Evolutionary conservation across 2,797 vertebrate species (phyloP).

Genomic region (Perodicticus potto): DNA sequence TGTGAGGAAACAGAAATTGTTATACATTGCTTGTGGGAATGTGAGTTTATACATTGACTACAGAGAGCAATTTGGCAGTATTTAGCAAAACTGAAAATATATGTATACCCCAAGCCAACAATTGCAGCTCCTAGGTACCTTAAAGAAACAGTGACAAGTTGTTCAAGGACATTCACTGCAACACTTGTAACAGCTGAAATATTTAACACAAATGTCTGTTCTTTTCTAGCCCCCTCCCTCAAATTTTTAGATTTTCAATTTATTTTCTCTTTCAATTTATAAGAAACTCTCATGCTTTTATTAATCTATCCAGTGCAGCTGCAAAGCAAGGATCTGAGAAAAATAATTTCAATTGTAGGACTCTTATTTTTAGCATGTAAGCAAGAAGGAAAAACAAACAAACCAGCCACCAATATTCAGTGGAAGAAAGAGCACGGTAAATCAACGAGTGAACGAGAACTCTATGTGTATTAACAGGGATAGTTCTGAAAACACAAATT

Average conservation of each 20-base stretch:
- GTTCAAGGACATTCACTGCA: slow-evolving; percentile 16
- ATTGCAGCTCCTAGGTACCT: neutral
- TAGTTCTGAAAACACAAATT: neutral
- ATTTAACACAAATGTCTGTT: slow-evolving; percentile 30
- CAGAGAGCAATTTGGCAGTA: slow-evolving; percentile 34
- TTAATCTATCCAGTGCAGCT: neutral
- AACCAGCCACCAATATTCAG: neutral
- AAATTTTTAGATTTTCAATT: slow-evolving; percentile 8
- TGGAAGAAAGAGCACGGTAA: neutral
- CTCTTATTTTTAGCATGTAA: slow-evolving; percentile 45
- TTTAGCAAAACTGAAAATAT: slow-evolving; percentile 57
- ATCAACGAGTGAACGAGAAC: slow-evolving; percentile 1
- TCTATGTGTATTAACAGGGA: neutral
- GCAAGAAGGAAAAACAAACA: neutral
- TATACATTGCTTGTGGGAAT: neutral
- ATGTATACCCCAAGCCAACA: neutral
- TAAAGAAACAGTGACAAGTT: slow-evolving; percentile 21
- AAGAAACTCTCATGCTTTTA: slow-evolving; percentile 36
- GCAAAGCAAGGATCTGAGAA: neutral
- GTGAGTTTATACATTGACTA: slow-evolving; percentile 43
- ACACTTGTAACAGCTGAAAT: slow-evolving; percentile 10
- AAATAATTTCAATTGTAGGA: slow-evolving; percentile 6
- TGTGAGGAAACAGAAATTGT: slow-evolving; percentile 23
- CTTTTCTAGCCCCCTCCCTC: neutral
- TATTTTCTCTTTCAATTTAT: slow-evolving; percentile 48